Evolutionary conservation across 2,113 vertebrate species (phyloP).

Genomic region (Indri indri): DNA sequence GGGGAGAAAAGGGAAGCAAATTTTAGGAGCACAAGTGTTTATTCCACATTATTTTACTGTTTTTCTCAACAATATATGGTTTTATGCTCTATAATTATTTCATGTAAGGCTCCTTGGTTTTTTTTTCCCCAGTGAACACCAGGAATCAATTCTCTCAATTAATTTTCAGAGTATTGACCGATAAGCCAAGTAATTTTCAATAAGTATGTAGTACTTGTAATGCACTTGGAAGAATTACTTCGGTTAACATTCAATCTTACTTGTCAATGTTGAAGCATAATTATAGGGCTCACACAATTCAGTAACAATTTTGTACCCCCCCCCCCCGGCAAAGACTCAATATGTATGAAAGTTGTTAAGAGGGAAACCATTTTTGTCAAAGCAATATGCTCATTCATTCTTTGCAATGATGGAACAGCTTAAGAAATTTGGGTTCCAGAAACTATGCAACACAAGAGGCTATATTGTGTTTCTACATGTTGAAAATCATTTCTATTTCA

Average conservation of each 20-base stretch:
- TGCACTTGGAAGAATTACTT: conserved; percentile 52
- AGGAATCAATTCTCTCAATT: conserved; percentile 59
- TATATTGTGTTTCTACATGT: background rate
- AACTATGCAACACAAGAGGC: background rate
- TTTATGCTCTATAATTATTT: conserved; percentile 23
- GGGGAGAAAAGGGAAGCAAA: background rate
- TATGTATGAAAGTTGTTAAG: background rate
- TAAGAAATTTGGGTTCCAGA: background rate
- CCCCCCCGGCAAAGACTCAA: background rate
- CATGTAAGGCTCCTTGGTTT: background rate
- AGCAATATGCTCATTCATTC: background rate
- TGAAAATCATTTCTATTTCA: background rate
- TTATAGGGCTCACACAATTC: conserved; percentile 19
- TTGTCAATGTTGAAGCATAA: conserved; percentile 53
- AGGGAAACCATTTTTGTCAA: conserved; percentile 3
- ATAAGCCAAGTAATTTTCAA: conserved; percentile 60
- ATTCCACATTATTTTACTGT: background rate
- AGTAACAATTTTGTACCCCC: conserved; percentile 30
- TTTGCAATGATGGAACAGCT: background rate
- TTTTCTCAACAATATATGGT: background rate
- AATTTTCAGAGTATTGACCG: conserved; percentile 64
- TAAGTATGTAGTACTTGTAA: conserved; percentile 24
- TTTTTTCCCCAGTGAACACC: background rate
- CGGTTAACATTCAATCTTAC: conserved; percentile 12
- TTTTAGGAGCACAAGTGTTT: background rate